Evolutionary conservation across 2,888 invertebrate species (phyloP).

Genomic region (Drosophila diplacantha): DNA sequence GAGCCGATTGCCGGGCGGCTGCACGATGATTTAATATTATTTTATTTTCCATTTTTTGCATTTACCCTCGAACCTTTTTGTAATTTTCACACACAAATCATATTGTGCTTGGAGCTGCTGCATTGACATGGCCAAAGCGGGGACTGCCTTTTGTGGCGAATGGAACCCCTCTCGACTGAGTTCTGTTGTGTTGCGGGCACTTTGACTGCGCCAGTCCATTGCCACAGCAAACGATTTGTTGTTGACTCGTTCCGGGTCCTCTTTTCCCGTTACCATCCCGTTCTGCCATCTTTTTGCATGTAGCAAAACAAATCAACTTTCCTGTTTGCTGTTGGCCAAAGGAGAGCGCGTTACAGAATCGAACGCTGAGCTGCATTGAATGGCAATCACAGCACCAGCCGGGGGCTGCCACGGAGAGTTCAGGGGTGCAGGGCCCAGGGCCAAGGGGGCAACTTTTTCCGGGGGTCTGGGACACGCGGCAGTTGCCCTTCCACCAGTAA

Average conservation of each 20-base stretch:
- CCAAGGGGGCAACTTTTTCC: background rate
- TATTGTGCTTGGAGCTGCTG: slow-evolving; percentile 30
- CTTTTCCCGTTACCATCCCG: background rate
- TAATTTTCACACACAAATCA: slow-evolving; percentile 34
- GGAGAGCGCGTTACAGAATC: slow-evolving; percentile 48
- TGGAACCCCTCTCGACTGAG: slow-evolving; percentile 35
- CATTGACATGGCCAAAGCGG: slow-evolving; percentile 27
- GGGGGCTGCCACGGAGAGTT: background rate
- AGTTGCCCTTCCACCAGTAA: background rate
- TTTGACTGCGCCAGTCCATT: slow-evolving; percentile 48
- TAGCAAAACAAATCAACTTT: slow-evolving; percentile 64
- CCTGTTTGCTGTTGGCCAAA: slow-evolving; percentile 45
- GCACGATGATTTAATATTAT: slow-evolving; percentile 10
- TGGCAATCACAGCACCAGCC: slow-evolving; percentile 46
- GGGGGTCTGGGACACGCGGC: background rate
- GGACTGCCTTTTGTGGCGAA: slow-evolving; percentile 30
- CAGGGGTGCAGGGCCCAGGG: slow-evolving; percentile 32
- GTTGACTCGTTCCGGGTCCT: slow-evolving; percentile 31
- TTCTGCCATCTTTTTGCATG: slow-evolving; percentile 52
- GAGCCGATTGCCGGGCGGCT: background rate
- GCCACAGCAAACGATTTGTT: slow-evolving; percentile 46
- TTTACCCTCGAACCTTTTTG: slow-evolving; percentile 4
- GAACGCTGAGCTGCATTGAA: slow-evolving; percentile 57
- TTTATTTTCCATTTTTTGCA: slow-evolving; percentile 18
- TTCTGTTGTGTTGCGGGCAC: slow-evolving; percentile 45